Evolutionary conservation across 1,140 invertebrate genomes (phyloP).

Genomic region (Vanessa tameamea): DNA sequence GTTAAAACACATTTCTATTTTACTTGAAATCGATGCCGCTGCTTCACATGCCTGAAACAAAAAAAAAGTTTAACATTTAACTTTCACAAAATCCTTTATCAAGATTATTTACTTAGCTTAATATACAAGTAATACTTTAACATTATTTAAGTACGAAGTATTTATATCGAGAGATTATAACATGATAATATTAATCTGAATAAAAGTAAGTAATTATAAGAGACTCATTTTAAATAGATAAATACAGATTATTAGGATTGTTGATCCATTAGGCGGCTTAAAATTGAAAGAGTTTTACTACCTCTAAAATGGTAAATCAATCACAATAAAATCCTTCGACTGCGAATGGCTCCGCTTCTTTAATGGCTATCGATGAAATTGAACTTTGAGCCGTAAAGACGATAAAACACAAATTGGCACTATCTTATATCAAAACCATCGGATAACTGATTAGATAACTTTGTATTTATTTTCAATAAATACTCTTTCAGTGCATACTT

Average conservation of each 20-base stretch:
- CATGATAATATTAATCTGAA: too few species aligned
- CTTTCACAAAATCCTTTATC: neutral
- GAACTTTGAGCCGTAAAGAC: slow-evolving; percentile 19
- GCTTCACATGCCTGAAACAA: slow-evolving; percentile 62
- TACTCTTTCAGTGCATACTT: too few species aligned
- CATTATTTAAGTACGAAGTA: too few species aligned
- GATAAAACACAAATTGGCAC: slow-evolving; percentile 17
- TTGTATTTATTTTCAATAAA: neutral
- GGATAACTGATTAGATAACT: neutral
- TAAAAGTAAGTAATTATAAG: too few species aligned
- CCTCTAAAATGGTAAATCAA: slow-evolving; percentile 60
- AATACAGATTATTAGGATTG: slow-evolving; percentile 21
- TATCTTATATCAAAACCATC: neutral
- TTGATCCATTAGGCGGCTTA: slow-evolving; percentile 41
- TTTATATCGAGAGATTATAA: too few species aligned
- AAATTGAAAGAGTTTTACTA: slow-evolving; percentile 44
- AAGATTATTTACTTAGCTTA: too few species aligned
- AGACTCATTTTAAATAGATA: too few species aligned
- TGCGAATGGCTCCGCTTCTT: slow-evolving; percentile 41
- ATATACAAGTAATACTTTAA: too few species aligned
- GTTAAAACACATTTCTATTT: slow-evolving; percentile 70
- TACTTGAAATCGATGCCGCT: slow-evolving; percentile 34
- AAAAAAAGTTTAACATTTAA: slow-evolving; percentile 39
- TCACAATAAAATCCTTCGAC: slow-evolving; percentile 54
- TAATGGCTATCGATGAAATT: slow-evolving; percentile 39